Conservation (phyloP, 2,888 invertebrate genomes). For the Drosophila dives region DNA sequence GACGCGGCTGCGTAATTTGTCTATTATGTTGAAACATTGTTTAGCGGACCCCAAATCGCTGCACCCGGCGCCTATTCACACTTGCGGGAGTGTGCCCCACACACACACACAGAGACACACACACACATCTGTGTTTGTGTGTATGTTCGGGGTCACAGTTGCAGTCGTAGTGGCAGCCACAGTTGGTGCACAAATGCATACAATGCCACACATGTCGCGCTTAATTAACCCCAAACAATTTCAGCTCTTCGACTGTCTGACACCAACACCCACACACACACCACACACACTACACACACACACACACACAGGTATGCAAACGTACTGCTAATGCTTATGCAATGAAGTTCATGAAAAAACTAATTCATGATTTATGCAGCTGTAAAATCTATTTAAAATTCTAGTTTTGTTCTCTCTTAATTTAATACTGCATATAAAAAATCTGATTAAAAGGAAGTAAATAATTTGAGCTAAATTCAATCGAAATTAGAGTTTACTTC, state of each 20-base stretch:
- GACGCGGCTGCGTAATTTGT: slow-evolving; percentile 62
- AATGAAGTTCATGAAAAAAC: not conserved
- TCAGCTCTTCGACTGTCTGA: slow-evolving; percentile 45
- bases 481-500: slow-evolving; percentile 42
- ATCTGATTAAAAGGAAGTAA: not conserved
- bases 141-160: not conserved
- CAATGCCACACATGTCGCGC: slow-evolving; percentile 80
- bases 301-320: not conserved
- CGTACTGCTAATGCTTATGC: slow-evolving; percentile 18
- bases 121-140: no score
- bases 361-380: not conserved
- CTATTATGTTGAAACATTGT: slow-evolving; percentile 73
- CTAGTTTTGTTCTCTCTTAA: not conserved
- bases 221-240: slow-evolving; percentile 82
- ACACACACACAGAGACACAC: not conserved
- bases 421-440: not conserved
- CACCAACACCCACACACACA: slow-evolving; percentile 28
- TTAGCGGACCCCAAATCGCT: slow-evolving; percentile 48
- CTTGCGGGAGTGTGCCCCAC: slow-evolving; percentile 55
- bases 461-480: slow-evolving; percentile 16
- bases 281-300: not conserved
- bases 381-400: not conserved
- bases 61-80: slow-evolving; percentile 61
- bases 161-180: slow-evolving; percentile 18
- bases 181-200: slow-evolving; percentile 61